Evolutionary conservation across 35 echinoderm and acorn worm species (phyloP).

Genomic region (Acanthaster planci): DNA sequence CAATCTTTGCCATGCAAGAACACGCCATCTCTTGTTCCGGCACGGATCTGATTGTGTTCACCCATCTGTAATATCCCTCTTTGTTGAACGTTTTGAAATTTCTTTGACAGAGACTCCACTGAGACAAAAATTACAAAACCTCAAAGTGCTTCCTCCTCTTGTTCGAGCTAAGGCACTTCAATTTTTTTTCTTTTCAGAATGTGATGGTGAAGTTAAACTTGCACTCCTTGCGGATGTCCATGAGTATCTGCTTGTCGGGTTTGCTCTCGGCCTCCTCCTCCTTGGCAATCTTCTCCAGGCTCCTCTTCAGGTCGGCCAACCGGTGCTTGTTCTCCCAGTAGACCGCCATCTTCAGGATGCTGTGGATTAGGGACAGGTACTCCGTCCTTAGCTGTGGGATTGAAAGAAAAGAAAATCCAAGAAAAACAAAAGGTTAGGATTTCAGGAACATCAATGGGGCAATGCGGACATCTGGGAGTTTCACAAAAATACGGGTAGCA

Average conservation of each 20-base stretch:
- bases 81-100: too few relatives aligned
- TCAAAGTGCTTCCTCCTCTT: too few relatives aligned
- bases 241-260: conserved; percentile 69
- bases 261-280: conserved; percentile 76
- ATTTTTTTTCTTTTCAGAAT: not conserved
- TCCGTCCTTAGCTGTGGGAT: conserved; percentile 69
- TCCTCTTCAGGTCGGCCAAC: conserved; percentile 57
- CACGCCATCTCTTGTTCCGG: too few relatives aligned
- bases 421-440: not conserved
- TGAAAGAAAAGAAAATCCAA: conserved; percentile 2
- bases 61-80: too few relatives aligned
- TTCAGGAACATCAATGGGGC: not conserved
- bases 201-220: conserved; percentile 2
- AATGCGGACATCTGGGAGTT: too few relatives aligned
- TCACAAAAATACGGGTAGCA: too few relatives aligned
- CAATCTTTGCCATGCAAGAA: too few relatives aligned
- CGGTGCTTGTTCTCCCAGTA: conserved; percentile 92
- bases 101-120: too few relatives aligned
- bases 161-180: too few relatives aligned
- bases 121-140: too few relatives aligned
- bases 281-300: conserved; percentile 54
- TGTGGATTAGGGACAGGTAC: conserved; percentile 76
- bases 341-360: conserved; percentile 65
- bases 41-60: too few relatives aligned
- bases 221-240: conserved; percentile 44